Base-by-base conservation (phyloP, 1,140 invertebrate species). In the Sinonovacula constricta region DNA sequence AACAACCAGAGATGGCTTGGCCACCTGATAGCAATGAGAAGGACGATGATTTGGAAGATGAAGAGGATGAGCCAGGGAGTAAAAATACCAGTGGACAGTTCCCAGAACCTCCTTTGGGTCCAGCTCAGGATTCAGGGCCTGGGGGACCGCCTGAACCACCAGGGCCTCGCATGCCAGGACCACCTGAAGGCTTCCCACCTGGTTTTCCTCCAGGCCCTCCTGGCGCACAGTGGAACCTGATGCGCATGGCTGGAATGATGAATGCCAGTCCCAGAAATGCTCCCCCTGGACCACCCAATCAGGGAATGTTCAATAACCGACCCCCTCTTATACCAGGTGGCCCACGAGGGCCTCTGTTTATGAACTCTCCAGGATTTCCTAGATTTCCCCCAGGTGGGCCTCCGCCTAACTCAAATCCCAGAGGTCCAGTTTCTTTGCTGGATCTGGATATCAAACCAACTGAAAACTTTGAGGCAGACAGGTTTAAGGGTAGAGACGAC, bases 401-500 rank as follows among this genome's bases (percentile, higher is more conserved):
- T 39, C 75, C 75, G 2, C 51, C 54, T 39, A 15, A 30, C 36
- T 34, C 62, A 59, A 63, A 57, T 30, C 60, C 69, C 0, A 45
- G 68, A 69, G 74, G 63, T 26, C 77, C 81, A 65, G 60, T 79
- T 1, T 56, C 79, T 28, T 39, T 79, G n/a, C 63, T 80, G 31
- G 78, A 72, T 53, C 31, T 81, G 66, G 69, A 76, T 49, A 51
- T 82, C 53, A 65, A 74, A 54, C 45, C 79, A 33, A 59, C 67
- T 56, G 69, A 74, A 56, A 56, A 62, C 59, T 39, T 72, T 31
- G 67, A 56, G 14, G 74, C 77, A 75, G 80, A 82, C 28, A 31
- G 60, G 18, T 65, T 66, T 28, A 63, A 57, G 60, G 51, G 75
- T 51, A n/a, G 31, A 7, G 70, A 71, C 26, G 53, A 59, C 2